Base-by-base conservation (phyloP, 2,888 invertebrate species). In the Aromia moschata region DNA sequence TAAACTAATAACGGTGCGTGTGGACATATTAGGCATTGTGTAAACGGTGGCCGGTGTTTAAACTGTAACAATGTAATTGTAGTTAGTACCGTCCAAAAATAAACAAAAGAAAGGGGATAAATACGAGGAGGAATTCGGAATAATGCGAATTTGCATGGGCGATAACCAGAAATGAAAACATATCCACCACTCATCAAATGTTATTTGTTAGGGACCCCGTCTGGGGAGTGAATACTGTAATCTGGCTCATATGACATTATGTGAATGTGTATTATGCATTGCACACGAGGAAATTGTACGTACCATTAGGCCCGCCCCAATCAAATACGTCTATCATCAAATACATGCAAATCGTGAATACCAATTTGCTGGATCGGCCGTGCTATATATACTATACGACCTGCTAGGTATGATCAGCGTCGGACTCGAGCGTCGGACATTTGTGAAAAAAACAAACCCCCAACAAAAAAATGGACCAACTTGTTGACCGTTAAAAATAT, bases 301-400 rank as follows among this genome's bases (percentile, higher is more conserved):
- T 79, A 77, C 78, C 79, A 79, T 79, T 79, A 79, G 76, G 74
- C 68, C 71, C 74, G 75, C 75, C 76, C 78, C 77, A 78, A 79
- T 79, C 77, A 79, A 79, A 79, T 79, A 77, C 77, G 76, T 76
- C 77, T 74, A 78, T 78, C 77, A 77, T 77, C 77, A 77, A 77
- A 78, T 78, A 76, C 77, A 78, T 77, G 77, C 77, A 77, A 77
- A 77, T 78, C 78, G 76, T 76, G 75, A 71, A 74, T 72, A 70
- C 75, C 74, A 77, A 77, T 77, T 76, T 74, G 70, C 70, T 62
- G 65, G 66, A 62, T 63, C 60, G 65, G 56, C 56, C 64, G 65
- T 69, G 61, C 52, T 46, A 58, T 57, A 53, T 56, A 47, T 49
- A 49, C n/a, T 20, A 37, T 63, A 52, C 41, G 56, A 59, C 56